Percentiles rank a stretch among this genome's conserved stretches.
These are phyloP conservation scores for Pocillopora meandrina DNA, from an alignment of 92 coral and sea anemone species.

Conservation along the genomic window DNA sequence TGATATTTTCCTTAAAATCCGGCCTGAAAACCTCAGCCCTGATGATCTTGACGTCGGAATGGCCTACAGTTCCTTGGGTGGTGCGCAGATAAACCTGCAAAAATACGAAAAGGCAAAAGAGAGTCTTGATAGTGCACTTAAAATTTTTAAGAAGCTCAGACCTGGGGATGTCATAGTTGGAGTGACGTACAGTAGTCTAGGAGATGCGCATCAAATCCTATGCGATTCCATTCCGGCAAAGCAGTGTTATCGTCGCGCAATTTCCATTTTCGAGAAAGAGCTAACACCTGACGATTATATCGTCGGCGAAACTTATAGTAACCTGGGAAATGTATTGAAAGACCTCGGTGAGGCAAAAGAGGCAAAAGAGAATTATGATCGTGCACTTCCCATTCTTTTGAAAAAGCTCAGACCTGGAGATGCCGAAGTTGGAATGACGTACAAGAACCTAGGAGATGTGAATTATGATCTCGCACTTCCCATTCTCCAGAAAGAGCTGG, in stretches of 20 bases:
- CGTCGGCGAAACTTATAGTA: not conserved
- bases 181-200: not conserved
- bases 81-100: no score
- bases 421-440: not conserved
- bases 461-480: not conserved
- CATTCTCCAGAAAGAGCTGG: no score
- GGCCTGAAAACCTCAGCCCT: not conserved
- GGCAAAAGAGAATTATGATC: conserved; percentile 6
- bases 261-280: not conserved
- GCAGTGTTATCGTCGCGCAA: not conserved
- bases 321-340: not conserved
- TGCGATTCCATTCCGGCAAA: not conserved
- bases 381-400: not conserved
- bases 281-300: not conserved
- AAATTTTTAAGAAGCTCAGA: not conserved
- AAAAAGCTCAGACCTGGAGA: not conserved
- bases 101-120: not conserved
- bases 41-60: not conserved
- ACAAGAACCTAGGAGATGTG: not conserved
- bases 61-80: not conserved
- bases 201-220: not conserved
- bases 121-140: not conserved
- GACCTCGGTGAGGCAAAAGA: not conserved
- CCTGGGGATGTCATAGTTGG: not conserved
- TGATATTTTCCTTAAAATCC: not conserved